phyloP scores from a whole-genome alignment of 2,113 vertebrate species.

The Dolichotis patagonum region DNA sequence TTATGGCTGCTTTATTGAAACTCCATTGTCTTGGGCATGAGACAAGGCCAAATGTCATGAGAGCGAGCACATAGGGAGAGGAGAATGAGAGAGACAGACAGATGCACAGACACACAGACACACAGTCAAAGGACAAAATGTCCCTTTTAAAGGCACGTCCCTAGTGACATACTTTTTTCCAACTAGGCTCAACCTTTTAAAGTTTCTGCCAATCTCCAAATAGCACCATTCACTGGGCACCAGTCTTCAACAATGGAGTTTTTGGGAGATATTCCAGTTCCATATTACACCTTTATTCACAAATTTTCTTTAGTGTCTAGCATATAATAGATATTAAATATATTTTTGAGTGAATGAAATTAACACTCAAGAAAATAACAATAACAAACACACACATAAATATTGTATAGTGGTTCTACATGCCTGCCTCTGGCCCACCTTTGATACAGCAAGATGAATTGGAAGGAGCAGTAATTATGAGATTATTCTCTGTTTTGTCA shows the following conservation, averaged over 20 bases:
- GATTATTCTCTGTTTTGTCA: slow-evolving; percentile 6
- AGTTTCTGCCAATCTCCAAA: not conserved
- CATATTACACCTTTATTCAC: not conserved
- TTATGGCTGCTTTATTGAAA: not conserved
- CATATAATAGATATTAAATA: not conserved
- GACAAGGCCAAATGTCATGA: not conserved
- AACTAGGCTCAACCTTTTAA: not conserved
- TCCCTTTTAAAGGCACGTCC: not conserved
- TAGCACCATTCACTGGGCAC: not conserved
- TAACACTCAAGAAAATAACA: slow-evolving; percentile 38
- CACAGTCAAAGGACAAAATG: not conserved
- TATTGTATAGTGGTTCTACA: not conserved
- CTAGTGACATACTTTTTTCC: not conserved
- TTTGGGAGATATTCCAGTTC: not conserved
- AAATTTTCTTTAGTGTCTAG: not conserved
- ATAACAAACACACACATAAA: not conserved
- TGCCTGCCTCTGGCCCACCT: not conserved
- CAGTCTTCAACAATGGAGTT: not conserved
- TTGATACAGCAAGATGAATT: slow-evolving; percentile 8
- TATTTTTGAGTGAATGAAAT: slow-evolving; percentile 52
- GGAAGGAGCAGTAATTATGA: slow-evolving; percentile 26
- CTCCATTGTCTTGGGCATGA: not conserved
- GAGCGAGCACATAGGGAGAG: not conserved
- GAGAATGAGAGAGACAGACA: not conserved
- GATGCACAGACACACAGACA: not conserved